These are phyloP conservation scores for Abramis brama DNA, from an alignment of 2,113 vertebrate species.

Conservation along the genomic window DNA sequence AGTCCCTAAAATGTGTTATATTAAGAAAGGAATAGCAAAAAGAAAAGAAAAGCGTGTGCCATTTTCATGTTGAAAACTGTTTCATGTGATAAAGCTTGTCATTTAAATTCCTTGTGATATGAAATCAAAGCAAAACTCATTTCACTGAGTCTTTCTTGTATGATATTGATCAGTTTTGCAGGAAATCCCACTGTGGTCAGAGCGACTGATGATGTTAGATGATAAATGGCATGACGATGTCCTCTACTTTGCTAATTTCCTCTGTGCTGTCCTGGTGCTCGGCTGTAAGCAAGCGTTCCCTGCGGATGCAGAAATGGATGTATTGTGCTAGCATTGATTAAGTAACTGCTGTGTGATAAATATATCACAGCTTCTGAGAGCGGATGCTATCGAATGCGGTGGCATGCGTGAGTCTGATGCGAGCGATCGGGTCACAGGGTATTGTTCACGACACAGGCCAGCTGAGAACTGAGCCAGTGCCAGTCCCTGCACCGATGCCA, in stretches of 20 bases:
- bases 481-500: slow-evolving; percentile 3
- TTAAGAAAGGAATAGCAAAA: neutral
- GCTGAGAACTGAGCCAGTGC: slow-evolving; percentile 19
- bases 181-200: slow-evolving; percentile 35
- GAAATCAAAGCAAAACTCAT: neutral
- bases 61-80: neutral
- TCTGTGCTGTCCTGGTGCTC: slow-evolving; percentile 26
- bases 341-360: slow-evolving; percentile 56
- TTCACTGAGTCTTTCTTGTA: neutral
- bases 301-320: slow-evolving; percentile 49
- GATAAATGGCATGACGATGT: slow-evolving; percentile 35
- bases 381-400: slow-evolving; percentile 51
- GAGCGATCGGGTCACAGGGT: slow-evolving; percentile 46
- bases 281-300: slow-evolving; percentile 45
- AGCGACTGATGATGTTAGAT: slow-evolving; percentile 44
- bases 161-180: slow-evolving; percentile 46
- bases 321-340: slow-evolving; percentile 58
- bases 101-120: neutral
- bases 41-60: neutral
- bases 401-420: slow-evolving; percentile 51
- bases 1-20: slow-evolving; percentile 37
- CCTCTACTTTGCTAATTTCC: slow-evolving; percentile 23
- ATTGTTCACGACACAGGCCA: slow-evolving; percentile 48
- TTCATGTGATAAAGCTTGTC: neutral
- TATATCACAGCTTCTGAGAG: slow-evolving; percentile 59